Evolutionary conservation across 2,797 vertebrate species (phyloP), one percentile per base, ranked within the genome.

Genomic region (Hemitrygon akajei): DNA sequence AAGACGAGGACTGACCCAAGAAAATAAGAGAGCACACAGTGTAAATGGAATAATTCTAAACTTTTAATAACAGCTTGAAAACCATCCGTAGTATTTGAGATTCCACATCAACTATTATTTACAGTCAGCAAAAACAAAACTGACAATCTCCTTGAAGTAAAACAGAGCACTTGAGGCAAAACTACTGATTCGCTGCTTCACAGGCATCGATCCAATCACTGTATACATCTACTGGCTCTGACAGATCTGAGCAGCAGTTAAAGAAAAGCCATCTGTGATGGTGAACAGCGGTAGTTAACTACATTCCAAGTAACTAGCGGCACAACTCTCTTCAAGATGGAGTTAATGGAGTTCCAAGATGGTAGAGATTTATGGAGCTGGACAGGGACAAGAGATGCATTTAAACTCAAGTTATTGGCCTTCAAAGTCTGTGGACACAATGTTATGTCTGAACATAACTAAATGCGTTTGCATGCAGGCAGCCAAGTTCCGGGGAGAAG

Each of bases 141-240:
- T 94, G 75, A 93, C 94, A 94, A 86, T 40, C 18, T 20, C 47
- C 22, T 76, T 10, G 56, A 86, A 80, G 60, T 93, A 93, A 81
- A 93, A 22, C 6, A 60, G 34, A 81, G 75, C 22, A 76, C 56
- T 93, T 37, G 69, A 93, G 30, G 60, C 56, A 60, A 63, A 81
- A n/a, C 56, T 98, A 99, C 95, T 99, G 98, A 96, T 99, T 99
- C 94, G 98, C 98, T 7, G 98, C 98, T 96, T 99, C 98, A 30
- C 98, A 99, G 94, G 98, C 98, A 0, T 99, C 98, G 93, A 99
- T 99, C 98, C 98, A 99, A 84, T 99, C 98, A 0, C 98, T 98
- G 96, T 99, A 99, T 94, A 99, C 98, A 0, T 99, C 98, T 95
- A 99, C 98, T 0, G 98, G 97, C 95, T 99, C 98, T 0, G 98